Conservation (phyloP, 2,888 invertebrate species). For the Pandemis corylana region DNA sequence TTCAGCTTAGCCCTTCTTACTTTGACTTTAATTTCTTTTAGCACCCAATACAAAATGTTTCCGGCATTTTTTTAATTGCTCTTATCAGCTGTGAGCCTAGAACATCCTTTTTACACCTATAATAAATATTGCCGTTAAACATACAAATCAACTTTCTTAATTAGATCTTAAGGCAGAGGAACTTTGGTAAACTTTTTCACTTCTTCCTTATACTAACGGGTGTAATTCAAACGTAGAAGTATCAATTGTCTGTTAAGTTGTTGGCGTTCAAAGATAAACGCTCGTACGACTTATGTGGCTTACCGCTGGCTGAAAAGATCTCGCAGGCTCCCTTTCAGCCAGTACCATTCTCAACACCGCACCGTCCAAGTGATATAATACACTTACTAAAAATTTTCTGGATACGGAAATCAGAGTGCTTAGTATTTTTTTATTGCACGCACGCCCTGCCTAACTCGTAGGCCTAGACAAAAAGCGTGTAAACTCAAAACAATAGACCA, state of each 20-base stretch:
- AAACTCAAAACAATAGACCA: neutral
- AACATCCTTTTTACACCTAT: neutral
- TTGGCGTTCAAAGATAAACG: slow-evolving; percentile 26
- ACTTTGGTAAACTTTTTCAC: neutral
- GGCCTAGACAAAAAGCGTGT: neutral
- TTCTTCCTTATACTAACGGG: neutral
- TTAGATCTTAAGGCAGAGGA: neutral
- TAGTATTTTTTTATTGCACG: too few species aligned
- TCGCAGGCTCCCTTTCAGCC: slow-evolving; percentile 4
- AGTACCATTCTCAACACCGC: neutral
- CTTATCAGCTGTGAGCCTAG: too few species aligned
- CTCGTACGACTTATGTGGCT: slow-evolving; percentile 26
- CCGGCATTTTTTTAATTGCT: too few species aligned
- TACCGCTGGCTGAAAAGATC: slow-evolving; percentile 24
- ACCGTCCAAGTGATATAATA: neutral
- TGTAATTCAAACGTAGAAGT: neutral
- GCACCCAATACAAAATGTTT: neutral
- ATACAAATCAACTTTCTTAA: neutral
- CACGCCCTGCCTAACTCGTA: too few species aligned
- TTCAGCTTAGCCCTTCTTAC: neutral
- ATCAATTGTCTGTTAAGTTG: slow-evolving; percentile 33
- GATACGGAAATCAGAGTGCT: too few species aligned
- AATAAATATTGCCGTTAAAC: neutral
- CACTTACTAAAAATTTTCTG: too few species aligned
- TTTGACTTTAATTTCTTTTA: neutral